Evolutionary conservation across 2,113 vertebrate species (phyloP).

Genomic region (Corythaixoides concolor): DNA sequence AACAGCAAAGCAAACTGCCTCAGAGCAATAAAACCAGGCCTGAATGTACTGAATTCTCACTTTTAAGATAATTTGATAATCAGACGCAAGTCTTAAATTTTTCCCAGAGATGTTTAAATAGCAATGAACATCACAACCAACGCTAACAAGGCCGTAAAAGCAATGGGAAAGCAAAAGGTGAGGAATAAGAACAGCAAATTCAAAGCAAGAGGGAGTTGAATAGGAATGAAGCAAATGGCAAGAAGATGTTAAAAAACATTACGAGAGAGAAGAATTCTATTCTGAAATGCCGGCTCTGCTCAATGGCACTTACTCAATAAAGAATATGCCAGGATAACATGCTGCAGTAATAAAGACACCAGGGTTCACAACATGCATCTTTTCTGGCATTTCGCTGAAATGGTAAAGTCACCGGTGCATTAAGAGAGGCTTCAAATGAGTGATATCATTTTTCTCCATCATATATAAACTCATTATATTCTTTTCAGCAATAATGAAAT

Average conservation of each 20-base stretch:
- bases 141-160: constrained; percentile 56
- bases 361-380: constrained; percentile 11
- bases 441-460: constrained; percentile 9
- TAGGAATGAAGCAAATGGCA: constrained; percentile 38
- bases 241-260: neutral
- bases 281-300: constrained; percentile 28
- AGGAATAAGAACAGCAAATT: constrained; percentile 31
- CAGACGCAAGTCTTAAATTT: neutral
- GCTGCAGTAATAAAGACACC: constrained; percentile 31
- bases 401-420: constrained; percentile 45
- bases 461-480: neutral
- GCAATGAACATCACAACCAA: constrained; percentile 41
- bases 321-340: neutral
- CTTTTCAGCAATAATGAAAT: constrained; percentile 21
- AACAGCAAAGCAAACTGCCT: neutral
- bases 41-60: constrained; percentile 26
- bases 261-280: neutral
- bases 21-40: neutral
- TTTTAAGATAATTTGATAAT: neutral
- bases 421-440: constrained; percentile 32
- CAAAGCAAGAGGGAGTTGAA: constrained; percentile 41
- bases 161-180: constrained; percentile 24
- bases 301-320: constrained; percentile 10
- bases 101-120: constrained; percentile 31
- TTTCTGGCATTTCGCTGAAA: constrained; percentile 45